Base-by-base conservation (phyloP, 2,113 vertebrate genomes). In the Macroglossus sobrinus region DNA sequence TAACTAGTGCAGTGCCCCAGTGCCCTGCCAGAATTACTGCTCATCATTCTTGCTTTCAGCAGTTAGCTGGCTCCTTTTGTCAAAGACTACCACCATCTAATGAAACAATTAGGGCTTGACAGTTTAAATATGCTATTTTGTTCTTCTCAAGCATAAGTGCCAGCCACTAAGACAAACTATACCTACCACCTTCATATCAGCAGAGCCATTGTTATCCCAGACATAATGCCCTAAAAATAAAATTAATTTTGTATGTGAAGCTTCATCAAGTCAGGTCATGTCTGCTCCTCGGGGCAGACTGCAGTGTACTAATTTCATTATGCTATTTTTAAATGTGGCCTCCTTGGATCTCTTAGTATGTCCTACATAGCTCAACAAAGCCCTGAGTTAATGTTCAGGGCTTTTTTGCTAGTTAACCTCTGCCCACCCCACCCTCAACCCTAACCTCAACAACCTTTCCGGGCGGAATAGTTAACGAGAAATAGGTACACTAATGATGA, bases 151-250 rank as follows among this genome's bases (percentile, higher is more conserved):
- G 95, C 89, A 3, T 91, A 98, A 98, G 97, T 98, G 98, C 97
- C 97, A 98, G 98, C 94, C 97, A 91, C 98, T 75, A 97, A 98
- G 98, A 98, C 97, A 98, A 98, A 98, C 98, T 98, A 97, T 98
- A 96, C 86, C 93, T 96, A 98, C 96, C 94, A 95, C 97, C 98
- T 98, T 97, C 88, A 94, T 98, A 98, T 98, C 98, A 98, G 98
- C 97, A 96, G 87, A 98, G 97, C 98, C 98, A 98, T 98, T 98
- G 98, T 98, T 98, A 98, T 98, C 97, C 95, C 96, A 98, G 98
- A 98, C 97, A 98, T 96, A 98, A 95, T 97, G 98, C 82, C 98
- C 98, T 98, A 98, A 98, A 98, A 99, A 98, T 98, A 98, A 98
- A 99, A 98, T 97, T 97, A 96, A 97, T 98, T 98, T 97, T 98